phyloP scores from a whole-genome alignment of 1,140 invertebrate genomes.

The Teleopsis dalmanni region DNA sequence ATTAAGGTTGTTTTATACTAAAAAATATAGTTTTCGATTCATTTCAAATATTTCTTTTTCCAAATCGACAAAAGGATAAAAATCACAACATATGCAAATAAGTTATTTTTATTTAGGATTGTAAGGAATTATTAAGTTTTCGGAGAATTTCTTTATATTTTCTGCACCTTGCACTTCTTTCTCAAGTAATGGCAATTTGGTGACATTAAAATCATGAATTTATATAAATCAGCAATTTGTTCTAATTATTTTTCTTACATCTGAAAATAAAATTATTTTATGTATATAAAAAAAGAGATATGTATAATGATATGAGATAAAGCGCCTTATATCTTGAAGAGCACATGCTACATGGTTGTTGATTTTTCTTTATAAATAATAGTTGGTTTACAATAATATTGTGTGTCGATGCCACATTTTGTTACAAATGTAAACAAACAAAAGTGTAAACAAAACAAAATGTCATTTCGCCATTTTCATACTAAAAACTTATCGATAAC shows the following conservation, averaged over 20 bases:
- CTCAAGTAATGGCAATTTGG: constrained; percentile 87
- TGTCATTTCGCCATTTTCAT: no score
- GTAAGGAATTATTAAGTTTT: constrained; percentile 77
- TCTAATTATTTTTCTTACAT: constrained; percentile 93
- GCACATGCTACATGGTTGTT: constrained; percentile 77
- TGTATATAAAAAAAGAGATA: background rate
- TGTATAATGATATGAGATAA: background rate
- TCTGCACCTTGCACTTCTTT: constrained; percentile 88
- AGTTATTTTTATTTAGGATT: constrained; percentile 40
- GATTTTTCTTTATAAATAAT: constrained; percentile 55
- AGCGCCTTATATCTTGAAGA: constrained; percentile 71
- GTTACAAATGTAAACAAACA: no score
- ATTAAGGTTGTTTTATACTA: no score
- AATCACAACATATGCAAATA: no score
- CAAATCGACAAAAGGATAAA: no score
- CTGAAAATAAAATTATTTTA: constrained; percentile 16
- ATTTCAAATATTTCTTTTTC: no score
- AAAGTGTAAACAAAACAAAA: no score
- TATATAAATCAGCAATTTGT: constrained; percentile 95
- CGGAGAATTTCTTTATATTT: constrained; percentile 81
- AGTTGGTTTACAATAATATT: constrained; percentile 91
- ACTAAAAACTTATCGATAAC: no score
- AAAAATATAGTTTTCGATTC: no score
- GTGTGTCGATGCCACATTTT: constrained; percentile 90
- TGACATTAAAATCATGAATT: constrained; percentile 98